Evolutionary conservation across 1,140 invertebrate genomes (phyloP).

Genomic region (Tetramorium parvispinum): DNA sequence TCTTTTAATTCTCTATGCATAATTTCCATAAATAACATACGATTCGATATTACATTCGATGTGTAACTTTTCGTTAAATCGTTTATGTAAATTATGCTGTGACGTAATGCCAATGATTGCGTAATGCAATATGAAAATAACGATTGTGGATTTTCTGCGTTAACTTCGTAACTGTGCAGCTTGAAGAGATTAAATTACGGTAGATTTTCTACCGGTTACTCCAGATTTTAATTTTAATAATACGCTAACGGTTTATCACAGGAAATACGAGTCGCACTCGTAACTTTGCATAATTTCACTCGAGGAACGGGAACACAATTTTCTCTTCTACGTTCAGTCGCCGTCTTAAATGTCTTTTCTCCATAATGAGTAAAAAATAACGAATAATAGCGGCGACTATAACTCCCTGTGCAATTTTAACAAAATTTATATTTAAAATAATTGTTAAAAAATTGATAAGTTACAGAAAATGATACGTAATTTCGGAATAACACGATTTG

Average conservation of each 20-base stretch:
- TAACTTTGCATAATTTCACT: slow-evolving; percentile 53
- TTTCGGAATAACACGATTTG: not conserved
- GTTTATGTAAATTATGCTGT: not conserved
- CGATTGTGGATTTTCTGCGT: not conserved
- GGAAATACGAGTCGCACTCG: slow-evolving; percentile 43
- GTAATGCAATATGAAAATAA: slow-evolving; percentile 29
- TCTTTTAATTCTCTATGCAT: not conserved
- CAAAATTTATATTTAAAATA: slow-evolving; percentile 33
- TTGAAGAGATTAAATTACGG: slow-evolving; percentile 52
- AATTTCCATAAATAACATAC: not conserved
- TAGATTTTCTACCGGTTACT: slow-evolving; percentile 40
- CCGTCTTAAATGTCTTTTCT: slow-evolving; percentile 53
- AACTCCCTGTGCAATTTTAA: slow-evolving; percentile 30
- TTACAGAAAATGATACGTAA: not conserved
- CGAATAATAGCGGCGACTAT: not conserved
- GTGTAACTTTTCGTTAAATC: not conserved
- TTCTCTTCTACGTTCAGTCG: slow-evolving; percentile 40
- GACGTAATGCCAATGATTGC: not conserved
- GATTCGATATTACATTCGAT: not conserved
- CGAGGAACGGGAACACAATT: slow-evolving; percentile 34
- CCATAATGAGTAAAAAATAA: slow-evolving; percentile 51
- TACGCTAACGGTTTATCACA: slow-evolving; percentile 56
- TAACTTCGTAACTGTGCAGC: slow-evolving; percentile 25
- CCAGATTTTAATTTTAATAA: slow-evolving; percentile 64
- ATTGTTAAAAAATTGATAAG: not conserved